Evolutionary conservation across 1,140 invertebrate species (phyloP), one percentile per base, ranked within the genome.

Genomic region (Zaprionus tsacasi): DNA sequence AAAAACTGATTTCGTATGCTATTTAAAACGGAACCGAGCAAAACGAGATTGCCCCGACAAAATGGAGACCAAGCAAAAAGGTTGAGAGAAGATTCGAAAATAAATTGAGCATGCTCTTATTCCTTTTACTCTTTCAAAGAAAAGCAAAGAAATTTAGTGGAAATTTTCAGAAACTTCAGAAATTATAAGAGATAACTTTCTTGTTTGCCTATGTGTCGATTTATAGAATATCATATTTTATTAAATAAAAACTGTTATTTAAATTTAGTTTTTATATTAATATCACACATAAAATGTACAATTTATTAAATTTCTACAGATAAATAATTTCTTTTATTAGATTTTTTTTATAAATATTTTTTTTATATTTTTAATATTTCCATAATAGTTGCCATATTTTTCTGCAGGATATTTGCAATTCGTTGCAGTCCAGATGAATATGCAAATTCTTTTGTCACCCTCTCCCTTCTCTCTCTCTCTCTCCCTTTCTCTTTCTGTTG

Each of bases 1-100:
- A 73, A 83, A 79, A 82, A 77, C 81, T 76, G 81, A 77, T 82
- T 82, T 76, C 69, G 57, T 43, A 68, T 52, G 59, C 64, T 61
- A 68, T 60, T 56, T 65, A 55, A 68, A 57, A 61, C 40, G 54
- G 57, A 69, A 70, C 21, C 59, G 54, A 21, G 21, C 21, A 21
- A 21, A 21, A 21, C 21, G 21, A 64, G 27, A 64, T 21, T 52
- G 66, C 3, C 27, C 27, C 3, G 27, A 30, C 27, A 30, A 70
- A 67, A 70, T 11, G 3, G 17, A 17, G 17, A 50, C 17, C 33
- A 35, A 25, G 45, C 15, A 17, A 55, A 70, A 7, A 45, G 40
- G 7, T 21, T 1, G 1, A 1, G 40, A 45, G 13, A 48, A 76
- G 66, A 58, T 17, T 57, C 69, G 36, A 48, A 70, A 73, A 81